Percentiles rank a stretch among this genome's conserved stretches.
Conservation (phyloP, 2,888 invertebrate genomes). For the Leptogaster cylindrica region DNA sequence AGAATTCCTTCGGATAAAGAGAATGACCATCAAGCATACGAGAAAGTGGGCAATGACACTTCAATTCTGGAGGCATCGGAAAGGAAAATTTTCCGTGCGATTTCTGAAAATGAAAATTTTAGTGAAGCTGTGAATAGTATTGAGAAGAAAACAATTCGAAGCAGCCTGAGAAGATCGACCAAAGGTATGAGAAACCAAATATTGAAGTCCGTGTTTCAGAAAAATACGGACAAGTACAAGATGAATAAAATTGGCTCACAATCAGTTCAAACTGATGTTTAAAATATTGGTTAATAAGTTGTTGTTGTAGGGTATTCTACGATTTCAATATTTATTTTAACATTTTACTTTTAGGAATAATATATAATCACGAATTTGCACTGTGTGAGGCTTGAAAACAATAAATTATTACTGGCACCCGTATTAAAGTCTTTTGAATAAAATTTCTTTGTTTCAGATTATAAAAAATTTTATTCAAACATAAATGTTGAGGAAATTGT, state of each 20-base stretch:
- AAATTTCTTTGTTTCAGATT: too few relatives aligned
- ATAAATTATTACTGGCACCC: not conserved
- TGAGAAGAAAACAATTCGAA: not conserved
- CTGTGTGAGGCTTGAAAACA: not conserved
- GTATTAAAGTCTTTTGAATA: too few relatives aligned
- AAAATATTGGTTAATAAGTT: not conserved
- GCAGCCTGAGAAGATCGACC: conserved; percentile 8
- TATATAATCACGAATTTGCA: not conserved
- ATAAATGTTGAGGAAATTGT: too few relatives aligned
- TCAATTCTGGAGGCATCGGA: conserved; percentile 58
- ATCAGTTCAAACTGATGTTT: too few relatives aligned
- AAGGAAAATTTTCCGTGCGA: conserved; percentile 48
- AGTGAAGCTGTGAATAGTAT: not conserved
- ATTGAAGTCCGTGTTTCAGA: conserved; percentile 28
- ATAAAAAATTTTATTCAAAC: too few relatives aligned
- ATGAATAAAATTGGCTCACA: too few relatives aligned
- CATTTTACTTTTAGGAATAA: too few relatives aligned
- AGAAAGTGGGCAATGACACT: conserved; percentile 53
- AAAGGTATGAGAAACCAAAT: conserved; percentile 26
- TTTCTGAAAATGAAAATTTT: not conserved
- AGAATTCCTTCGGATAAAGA: too few relatives aligned
- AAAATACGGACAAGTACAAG: conserved; percentile 26
- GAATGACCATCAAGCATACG: too few relatives aligned
- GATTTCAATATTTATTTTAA: not conserved
- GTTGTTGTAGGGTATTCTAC: not conserved